Evolutionary conservation across 2,888 invertebrate species (phyloP), one percentile per base, ranked within the genome.

Genomic region (Parelbella ahira): DNA sequence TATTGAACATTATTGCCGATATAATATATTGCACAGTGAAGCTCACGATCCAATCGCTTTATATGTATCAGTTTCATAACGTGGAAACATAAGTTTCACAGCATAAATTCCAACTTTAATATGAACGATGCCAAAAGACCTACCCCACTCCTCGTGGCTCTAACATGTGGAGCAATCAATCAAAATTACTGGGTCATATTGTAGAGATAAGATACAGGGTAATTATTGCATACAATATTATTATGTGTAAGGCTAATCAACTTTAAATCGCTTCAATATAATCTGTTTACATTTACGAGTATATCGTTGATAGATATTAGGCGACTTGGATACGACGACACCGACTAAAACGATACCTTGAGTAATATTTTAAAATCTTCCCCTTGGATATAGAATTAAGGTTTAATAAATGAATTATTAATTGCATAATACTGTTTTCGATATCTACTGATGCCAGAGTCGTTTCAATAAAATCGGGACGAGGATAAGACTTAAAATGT

Each of bases 401-500:
- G 4, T 23, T 30, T 39, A 24, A 4, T 32, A 2, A 4, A 19
- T 11, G 6, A 19, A 25, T 24, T 32, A 24, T 38, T 24, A 39
- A 11, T 25, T 39, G 19, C 24, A 39, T 19, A 18, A 32, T 32
- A 39, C 18, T 24, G 4, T 7, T 15, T 12, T 18, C n/a, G 6
- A 32, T 25, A 39, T 21, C 18, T 32, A 13, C 9, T 24, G 24
- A 11, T 25, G 18, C 21, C 15, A 38, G n/a, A 38, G 23, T 24
- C n/a, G 24, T 12, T 19, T 20, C 9, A 32, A 12, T 32, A 25
- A 32, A 39, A 39, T 23, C 39, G 25, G 39, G 39, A 25, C 39
- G 32, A 39, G 39, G 39, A 39, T 39, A 25, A 4, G 32, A 32
- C 32, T 37, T 39, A 39, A 39, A 32, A 39, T 39, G 39, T 39